A percentile compares a stretch with the other conserved stretches of the same genome.
Evolutionary conservation across 2,797 vertebrate species (phyloP).

Genomic region (Eulemur rubriventer): DNA sequence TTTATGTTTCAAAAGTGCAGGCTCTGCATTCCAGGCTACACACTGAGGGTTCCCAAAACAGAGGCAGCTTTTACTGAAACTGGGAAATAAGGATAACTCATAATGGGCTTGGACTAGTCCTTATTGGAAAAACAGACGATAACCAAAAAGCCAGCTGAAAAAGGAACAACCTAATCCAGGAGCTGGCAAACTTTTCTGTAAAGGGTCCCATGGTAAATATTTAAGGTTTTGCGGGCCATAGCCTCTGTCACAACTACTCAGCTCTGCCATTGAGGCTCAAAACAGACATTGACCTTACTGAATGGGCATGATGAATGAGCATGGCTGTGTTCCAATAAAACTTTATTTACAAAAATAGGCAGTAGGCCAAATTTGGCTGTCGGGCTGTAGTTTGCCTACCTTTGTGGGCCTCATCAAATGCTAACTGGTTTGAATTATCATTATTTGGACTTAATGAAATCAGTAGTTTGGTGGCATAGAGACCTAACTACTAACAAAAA

Average conservation of each 20-base stretch:
- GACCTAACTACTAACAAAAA: not conserved
- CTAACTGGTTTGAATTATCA: not conserved
- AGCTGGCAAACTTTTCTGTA: not conserved
- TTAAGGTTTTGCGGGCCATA: not conserved
- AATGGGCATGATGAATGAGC: not conserved
- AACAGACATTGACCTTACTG: not conserved
- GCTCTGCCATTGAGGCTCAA: not conserved
- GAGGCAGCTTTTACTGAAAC: conserved; percentile 55
- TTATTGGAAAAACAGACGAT: conserved; percentile 49
- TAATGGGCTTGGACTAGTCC: conserved; percentile 26
- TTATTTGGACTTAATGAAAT: conserved; percentile 34
- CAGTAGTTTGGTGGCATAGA: not conserved
- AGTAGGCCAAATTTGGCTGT: not conserved
- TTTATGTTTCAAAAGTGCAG: conserved; percentile 68
- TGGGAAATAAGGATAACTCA: conserved; percentile 55
- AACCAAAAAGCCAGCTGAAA: not conserved
- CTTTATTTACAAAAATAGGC: conserved; percentile 56
- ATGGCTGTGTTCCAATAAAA: conserved; percentile 27
- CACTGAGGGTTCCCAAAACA: conserved; percentile 61
- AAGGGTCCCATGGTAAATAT: not conserved
- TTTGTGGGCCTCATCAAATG: conserved; percentile 17
- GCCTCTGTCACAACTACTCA: not conserved
- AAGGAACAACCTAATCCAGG: not conserved
- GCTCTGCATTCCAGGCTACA: conserved; percentile 61
- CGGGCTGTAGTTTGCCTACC: not conserved